phyloP scores from a whole-genome alignment of 2,113 vertebrate genomes.

The Myiopsitta monachus region DNA sequence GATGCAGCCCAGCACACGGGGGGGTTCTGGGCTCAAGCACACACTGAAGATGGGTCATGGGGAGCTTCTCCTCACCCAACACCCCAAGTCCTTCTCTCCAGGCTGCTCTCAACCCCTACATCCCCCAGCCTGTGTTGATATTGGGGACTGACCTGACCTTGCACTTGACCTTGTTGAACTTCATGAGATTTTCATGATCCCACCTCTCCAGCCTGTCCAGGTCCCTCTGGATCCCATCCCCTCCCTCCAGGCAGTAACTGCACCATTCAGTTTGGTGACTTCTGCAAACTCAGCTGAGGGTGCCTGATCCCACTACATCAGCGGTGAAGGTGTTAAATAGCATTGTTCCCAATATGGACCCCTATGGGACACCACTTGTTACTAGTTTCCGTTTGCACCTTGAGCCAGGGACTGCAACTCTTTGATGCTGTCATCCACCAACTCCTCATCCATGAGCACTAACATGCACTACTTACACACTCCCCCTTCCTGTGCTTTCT shows the following conservation, averaged over 20 bases:
- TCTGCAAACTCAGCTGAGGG: neutral
- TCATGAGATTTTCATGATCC: neutral
- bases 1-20: neutral
- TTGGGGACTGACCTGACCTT: neutral
- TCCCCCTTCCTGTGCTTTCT: neutral
- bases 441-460: neutral
- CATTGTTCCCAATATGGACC: neutral
- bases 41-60: neutral
- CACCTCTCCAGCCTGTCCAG: neutral
- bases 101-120: neutral
- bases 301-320: neutral
- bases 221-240: neutral
- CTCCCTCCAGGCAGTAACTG: neutral
- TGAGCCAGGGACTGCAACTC: neutral
- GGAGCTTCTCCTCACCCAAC: neutral
- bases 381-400: neutral
- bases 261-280: neutral
- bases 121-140: neutral
- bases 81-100: neutral
- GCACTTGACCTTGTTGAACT: neutral
- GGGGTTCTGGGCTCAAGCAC: neutral
- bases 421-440: neutral
- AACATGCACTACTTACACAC: neutral
- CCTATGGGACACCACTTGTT: neutral
- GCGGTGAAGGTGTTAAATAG: neutral